Evolutionary conservation across 1,140 invertebrate genomes (phyloP), one percentile per base, ranked within the genome.

Genomic region (Agrilus planipennis): DNA sequence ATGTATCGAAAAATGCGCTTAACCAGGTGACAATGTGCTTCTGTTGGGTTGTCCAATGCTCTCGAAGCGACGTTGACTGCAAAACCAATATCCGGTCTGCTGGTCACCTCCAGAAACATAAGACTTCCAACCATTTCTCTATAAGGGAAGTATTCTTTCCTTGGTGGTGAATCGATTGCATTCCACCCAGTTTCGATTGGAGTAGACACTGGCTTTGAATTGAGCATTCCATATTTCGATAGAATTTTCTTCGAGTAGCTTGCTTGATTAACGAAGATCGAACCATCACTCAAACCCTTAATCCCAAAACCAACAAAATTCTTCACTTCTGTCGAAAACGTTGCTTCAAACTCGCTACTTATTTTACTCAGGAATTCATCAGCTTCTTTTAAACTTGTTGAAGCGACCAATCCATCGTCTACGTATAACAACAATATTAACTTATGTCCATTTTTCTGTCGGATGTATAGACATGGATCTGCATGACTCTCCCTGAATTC

Each of bases 1-100:
- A 69, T 41, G 46, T 67, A 66, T 15, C 51, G 23, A 6, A 65
- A 45, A 5, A 68, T 52, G 20, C 55, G 44, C 41, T 64, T 64
- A 0, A 51, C 57, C 17, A 55, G 52, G 37, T 45, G 35, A 45
- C 59, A 65, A 45, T 62, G 57, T 10, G 15, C 19, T 39, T 31
- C 35, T 21, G 38, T 15, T 6, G 15, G 20, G 16, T 31, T 39
- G 23, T 39, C 19, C 6, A 15, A 19, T 5, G 11, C 22, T 22
- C 36, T 16, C 16, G 14, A 29, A 9, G 30, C 7, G 11, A 56
- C 45, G 30, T 50, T 49, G 9, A 64, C 52, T 31, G 51, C 51
- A 41, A 46, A 64, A 23, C 54, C 53, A 12, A 66, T 45, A 37
- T 65, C 58, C 14, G 65, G 61, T 50, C 64, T 57, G 10, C 63